Evolutionary conservation across 2,113 vertebrate species (phyloP).

Genomic region (Drymodes brunneopygia): DNA sequence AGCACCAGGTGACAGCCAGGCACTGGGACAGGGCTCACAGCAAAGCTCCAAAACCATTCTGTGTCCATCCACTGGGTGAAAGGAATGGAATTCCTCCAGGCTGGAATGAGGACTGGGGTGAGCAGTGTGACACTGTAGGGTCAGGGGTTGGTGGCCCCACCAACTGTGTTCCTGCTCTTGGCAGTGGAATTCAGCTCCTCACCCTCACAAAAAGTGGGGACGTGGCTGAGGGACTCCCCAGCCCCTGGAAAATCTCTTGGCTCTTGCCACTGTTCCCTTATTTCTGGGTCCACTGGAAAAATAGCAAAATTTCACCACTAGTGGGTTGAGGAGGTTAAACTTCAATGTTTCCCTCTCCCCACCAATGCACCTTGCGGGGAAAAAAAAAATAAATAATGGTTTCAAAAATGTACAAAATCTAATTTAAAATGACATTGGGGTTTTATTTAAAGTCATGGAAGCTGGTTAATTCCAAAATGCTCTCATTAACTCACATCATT

Average conservation of each 20-base stretch:
- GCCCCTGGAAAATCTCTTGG: neutral
- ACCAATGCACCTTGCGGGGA: neutral
- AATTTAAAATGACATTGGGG: conserved; percentile 67
- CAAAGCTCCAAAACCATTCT: fast-evolving
- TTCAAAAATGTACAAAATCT: conserved; percentile 60
- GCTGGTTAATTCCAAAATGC: conserved; percentile 68
- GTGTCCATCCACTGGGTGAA: neutral
- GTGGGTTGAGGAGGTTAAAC: conserved; percentile 6
- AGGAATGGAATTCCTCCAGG: neutral
- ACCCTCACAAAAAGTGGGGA: too few species aligned
- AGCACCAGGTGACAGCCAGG: neutral
- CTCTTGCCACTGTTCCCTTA: neutral
- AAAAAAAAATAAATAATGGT: neutral
- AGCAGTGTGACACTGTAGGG: fast-evolving
- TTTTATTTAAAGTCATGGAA: conserved; percentile 68
- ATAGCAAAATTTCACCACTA: neutral
- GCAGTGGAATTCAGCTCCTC: neutral
- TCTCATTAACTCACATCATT: conserved; percentile 69
- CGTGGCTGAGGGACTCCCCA: neutral
- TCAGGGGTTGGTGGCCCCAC: neutral
- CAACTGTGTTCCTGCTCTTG: fast-evolving
- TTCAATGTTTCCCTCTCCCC: neutral
- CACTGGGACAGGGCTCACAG: fast-evolving
- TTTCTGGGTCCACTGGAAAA: neutral
- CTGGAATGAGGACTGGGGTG: neutral